Conservation (phyloP, 2,113 vertebrate genomes). For the Malurus melanocephalus region DNA sequence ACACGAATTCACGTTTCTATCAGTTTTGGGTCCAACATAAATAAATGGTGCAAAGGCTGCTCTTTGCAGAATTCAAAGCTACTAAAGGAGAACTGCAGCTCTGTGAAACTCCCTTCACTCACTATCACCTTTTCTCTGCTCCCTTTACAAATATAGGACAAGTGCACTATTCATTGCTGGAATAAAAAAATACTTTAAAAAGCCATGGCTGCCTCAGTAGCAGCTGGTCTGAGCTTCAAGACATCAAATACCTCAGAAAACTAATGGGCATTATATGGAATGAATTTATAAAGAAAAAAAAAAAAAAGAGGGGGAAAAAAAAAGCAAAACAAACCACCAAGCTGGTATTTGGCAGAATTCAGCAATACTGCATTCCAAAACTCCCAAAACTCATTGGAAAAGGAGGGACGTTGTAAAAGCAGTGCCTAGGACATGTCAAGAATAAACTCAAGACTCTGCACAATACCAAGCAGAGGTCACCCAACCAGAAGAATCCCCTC, state of each 20-base stretch:
- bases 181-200: neutral
- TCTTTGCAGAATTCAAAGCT: conserved; percentile 45
- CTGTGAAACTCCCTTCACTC: conserved; percentile 46
- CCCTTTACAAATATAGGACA: conserved; percentile 49
- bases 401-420: neutral
- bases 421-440: neutral
- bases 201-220: neutral
- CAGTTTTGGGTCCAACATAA: conserved; percentile 51
- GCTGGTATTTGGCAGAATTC: neutral
- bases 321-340: neutral
- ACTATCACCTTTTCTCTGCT: conserved; percentile 45
- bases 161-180: conserved; percentile 57
- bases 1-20: conserved; percentile 47
- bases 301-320: too few relatives aligned
- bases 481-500: neutral
- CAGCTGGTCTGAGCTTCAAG: conserved; percentile 31
- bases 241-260: conserved; percentile 35
- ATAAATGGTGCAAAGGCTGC: conserved; percentile 45
- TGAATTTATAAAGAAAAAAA: neutral
- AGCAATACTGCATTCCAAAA: neutral
- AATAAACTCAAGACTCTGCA: neutral
- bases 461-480: neutral
- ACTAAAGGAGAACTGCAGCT: conserved; percentile 11
- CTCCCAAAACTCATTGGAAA: neutral
- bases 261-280: neutral